Percentiles rank a stretch among this genome's conserved stretches.
Conservation (phyloP, 2,888 invertebrate species). For the Rhagophthalmus giganteus region DNA sequence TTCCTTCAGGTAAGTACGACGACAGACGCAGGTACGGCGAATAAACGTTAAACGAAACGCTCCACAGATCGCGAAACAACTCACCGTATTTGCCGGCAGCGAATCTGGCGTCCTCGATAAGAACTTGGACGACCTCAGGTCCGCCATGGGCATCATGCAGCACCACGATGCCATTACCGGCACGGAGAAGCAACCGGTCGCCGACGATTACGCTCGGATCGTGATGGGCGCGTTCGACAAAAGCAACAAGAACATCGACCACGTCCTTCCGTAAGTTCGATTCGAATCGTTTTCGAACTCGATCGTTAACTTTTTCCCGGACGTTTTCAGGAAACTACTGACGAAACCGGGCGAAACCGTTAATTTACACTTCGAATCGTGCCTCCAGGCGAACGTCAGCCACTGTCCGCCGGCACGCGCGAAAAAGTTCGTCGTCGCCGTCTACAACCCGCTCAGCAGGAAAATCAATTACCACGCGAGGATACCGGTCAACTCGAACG, state of each 20-base stretch:
- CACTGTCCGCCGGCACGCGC: conserved; percentile 61
- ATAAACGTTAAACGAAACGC: too few relatives aligned
- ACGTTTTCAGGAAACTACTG: conserved; percentile 14
- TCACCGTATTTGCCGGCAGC: conserved; percentile 61
- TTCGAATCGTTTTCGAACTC: too few relatives aligned
- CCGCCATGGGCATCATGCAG: conserved; percentile 81
- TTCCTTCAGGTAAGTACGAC: conserved; percentile 59
- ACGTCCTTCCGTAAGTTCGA: conserved; percentile 15
- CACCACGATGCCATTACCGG: conserved; percentile 91
- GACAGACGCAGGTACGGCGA: too few relatives aligned
- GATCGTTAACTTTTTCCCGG: too few relatives aligned
- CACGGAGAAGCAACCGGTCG: conserved; percentile 82
- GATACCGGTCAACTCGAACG: conserved; percentile 56
- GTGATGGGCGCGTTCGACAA: conserved; percentile 67
- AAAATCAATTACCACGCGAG: conserved; percentile 59
- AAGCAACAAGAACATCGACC: conserved; percentile 42
- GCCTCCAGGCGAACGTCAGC: conserved; percentile 65
- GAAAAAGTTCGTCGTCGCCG: conserved; percentile 59
- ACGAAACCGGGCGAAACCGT: not conserved
- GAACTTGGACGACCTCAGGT: conserved; percentile 60
- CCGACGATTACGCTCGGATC: conserved; percentile 80
- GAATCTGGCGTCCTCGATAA: conserved; percentile 52
- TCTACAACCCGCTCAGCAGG: conserved; percentile 67
- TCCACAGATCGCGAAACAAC: conserved; percentile 69
- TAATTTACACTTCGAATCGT: conserved; percentile 52